phyloP scores from a whole-genome alignment of 2,797 vertebrate species.

The Pipistrellus pygmaeus region DNA sequence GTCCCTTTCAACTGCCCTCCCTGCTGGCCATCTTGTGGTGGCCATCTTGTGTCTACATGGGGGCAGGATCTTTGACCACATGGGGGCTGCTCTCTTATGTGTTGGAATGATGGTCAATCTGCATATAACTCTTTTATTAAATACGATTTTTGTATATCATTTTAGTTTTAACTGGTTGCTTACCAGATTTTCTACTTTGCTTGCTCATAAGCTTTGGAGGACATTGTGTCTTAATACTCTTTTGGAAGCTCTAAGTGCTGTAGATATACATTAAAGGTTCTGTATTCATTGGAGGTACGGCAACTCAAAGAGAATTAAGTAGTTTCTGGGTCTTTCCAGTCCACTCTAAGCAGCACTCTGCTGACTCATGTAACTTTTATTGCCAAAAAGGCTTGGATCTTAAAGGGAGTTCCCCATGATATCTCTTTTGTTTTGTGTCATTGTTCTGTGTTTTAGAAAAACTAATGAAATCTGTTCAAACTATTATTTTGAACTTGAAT shows the following conservation, averaged over 20 bases:
- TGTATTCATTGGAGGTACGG: rapidly evolving
- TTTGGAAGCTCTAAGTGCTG: not conserved
- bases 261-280: rapidly evolving
- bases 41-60: too few relatives aligned
- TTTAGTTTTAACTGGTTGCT: not conserved
- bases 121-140: too few relatives aligned
- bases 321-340: not conserved
- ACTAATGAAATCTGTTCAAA: not conserved
- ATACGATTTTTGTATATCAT: not conserved
- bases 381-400: not conserved
- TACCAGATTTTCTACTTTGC: not conserved
- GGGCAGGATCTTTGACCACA: too few relatives aligned
- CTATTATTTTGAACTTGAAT: not conserved
- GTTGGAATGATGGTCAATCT: too few relatives aligned
- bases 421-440: not conserved
- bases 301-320: rapidly evolving
- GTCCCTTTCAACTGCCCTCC: too few relatives aligned
- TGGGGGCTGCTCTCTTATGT: too few relatives aligned
- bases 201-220: not conserved
- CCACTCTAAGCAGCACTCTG: not conserved
- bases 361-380: not conserved
- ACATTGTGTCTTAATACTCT: not conserved
- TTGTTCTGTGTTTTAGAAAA: not conserved
- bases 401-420: not conserved
- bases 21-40: too few relatives aligned